Evolutionary conservation across 1,140 invertebrate genomes (phyloP).

Genomic region (Drosophila yakuba): DNA sequence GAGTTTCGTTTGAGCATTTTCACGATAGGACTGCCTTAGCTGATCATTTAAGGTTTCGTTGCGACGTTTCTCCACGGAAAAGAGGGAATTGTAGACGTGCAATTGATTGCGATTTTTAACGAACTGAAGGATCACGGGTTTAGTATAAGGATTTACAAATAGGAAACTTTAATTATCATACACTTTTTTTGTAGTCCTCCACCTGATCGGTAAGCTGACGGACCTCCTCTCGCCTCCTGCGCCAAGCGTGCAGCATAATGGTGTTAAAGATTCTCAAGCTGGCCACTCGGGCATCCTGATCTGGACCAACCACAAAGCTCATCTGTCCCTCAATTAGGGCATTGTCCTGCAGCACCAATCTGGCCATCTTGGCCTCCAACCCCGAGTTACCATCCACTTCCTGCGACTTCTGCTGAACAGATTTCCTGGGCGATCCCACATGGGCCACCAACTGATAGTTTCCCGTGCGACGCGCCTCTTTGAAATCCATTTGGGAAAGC

Average conservation of each 20-base stretch:
- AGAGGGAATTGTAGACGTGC: constrained; percentile 72
- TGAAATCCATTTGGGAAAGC: constrained; percentile 78
- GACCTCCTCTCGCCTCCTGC: constrained; percentile 65
- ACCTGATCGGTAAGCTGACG: constrained; percentile 62
- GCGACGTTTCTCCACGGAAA: constrained; percentile 70
- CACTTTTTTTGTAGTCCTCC: constrained; percentile 56
- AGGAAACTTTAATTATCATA: constrained; percentile 29
- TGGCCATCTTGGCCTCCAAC: constrained; percentile 27
- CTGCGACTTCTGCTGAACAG: not conserved
- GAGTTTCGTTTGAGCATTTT: constrained; percentile 57
- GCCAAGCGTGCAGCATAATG: constrained; percentile 76
- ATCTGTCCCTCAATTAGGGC: constrained; percentile 36
- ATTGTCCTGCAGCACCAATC: constrained; percentile 43
- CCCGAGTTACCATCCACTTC: not conserved
- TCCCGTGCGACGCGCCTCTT: constrained; percentile 62
- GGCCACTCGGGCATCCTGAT: constrained; percentile 63
- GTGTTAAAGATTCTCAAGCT: constrained; percentile 74
- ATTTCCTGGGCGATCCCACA: constrained; percentile 32
- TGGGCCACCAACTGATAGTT: constrained; percentile 61
- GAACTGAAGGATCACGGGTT: constrained; percentile 30
- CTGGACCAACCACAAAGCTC: constrained; percentile 48
- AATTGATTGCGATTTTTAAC: constrained; percentile 74
- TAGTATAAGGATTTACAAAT: no score
- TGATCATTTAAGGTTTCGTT: constrained; percentile 69
- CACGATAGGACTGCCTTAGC: constrained; percentile 57